Base-by-base conservation (phyloP, 2,888 invertebrate genomes). In the Notodonta dromedarius region DNA sequence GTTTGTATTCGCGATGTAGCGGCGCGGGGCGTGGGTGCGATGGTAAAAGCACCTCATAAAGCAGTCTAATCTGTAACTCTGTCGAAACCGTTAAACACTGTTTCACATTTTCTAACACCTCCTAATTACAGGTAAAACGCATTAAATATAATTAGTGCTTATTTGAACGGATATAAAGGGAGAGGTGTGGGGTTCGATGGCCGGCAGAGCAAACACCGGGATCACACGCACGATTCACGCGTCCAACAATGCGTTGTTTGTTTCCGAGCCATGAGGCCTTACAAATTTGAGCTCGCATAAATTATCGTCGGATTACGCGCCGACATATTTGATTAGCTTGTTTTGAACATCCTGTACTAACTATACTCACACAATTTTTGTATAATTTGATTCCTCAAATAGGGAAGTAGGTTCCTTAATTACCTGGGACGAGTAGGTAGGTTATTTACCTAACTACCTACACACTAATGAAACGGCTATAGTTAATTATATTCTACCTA, bases 51-150 rank as follows among this genome's bases (percentile, higher is more conserved):
- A 83, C 81, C 88, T 84, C 87, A 85, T 88, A 89, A 87, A 86
- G 84, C 78, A 85, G 81, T 85, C 85, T 85, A 85, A 87, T 87
- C 85, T n/a, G n/a, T n/a, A 83, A 81, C 81, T 75, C 82, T 85
- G 83, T 83, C 78, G 85, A 84, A 84, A 86, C 83, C 80, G 83
- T 85, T 84, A 82, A 84, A 85, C 86, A 80, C 89, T 89, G 91
- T 84, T 90, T 85, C 86, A 85, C 86, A 87, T 91, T 86, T 80
- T 83, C 88, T 86, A 86, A 90, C 92, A 89, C 91, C 90, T 89
- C 77, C 91, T 93, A 92, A 93, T 93, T 91, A 89, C 90, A 87
- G 88, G 89, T 89, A 88, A 90, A 90, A 87, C 89, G 90, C 87
- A 89, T 90, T 88, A 87, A 86, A 89, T 88, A 83, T 87, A 90